Percentiles rank a stretch among this genome's conserved stretches.
Evolutionary conservation across 2,888 invertebrate species (phyloP).

Genomic region (Lasioglossum malachurum): DNA sequence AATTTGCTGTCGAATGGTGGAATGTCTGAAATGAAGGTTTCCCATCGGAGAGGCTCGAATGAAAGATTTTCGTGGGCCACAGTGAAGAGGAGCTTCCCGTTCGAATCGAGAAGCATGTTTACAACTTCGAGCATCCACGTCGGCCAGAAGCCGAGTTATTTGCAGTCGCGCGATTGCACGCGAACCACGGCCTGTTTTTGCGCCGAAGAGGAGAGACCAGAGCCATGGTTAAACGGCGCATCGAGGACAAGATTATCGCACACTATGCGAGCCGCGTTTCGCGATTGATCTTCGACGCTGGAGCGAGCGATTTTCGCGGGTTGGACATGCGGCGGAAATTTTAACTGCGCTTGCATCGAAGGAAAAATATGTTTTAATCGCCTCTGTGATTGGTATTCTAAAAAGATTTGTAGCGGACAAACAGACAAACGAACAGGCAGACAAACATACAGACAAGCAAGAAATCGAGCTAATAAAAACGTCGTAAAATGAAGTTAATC

Average conservation of each 20-base stretch:
- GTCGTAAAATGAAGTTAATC: too few species aligned
- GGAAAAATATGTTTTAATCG: not conserved
- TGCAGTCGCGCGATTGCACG: slow-evolving; percentile 70
- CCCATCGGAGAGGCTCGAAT: not conserved
- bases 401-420: too few species aligned
- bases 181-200: slow-evolving; percentile 71
- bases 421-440: too few species aligned
- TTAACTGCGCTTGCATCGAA: not conserved
- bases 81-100: slow-evolving; percentile 25
- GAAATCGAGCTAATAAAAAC: too few species aligned
- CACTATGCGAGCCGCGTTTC: slow-evolving; percentile 28
- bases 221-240: slow-evolving; percentile 41
- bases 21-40: not conserved
- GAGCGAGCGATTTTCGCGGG: not conserved
- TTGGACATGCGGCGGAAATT: not conserved
- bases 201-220: slow-evolving; percentile 55
- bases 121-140: slow-evolving; percentile 58
- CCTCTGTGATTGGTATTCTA: too few species aligned
- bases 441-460: too few species aligned
- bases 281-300: slow-evolving; percentile 9
- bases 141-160: slow-evolving; percentile 69
- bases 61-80: slow-evolving; percentile 29
- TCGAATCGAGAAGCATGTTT: slow-evolving; percentile 66
- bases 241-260: slow-evolving; percentile 53
- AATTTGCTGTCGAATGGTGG: not conserved